Percentiles rank a stretch among this genome's conserved stretches.
These are phyloP conservation scores for Willisornis vidua DNA, from an alignment of 2,113 vertebrate species.

Conservation along the genomic window DNA sequence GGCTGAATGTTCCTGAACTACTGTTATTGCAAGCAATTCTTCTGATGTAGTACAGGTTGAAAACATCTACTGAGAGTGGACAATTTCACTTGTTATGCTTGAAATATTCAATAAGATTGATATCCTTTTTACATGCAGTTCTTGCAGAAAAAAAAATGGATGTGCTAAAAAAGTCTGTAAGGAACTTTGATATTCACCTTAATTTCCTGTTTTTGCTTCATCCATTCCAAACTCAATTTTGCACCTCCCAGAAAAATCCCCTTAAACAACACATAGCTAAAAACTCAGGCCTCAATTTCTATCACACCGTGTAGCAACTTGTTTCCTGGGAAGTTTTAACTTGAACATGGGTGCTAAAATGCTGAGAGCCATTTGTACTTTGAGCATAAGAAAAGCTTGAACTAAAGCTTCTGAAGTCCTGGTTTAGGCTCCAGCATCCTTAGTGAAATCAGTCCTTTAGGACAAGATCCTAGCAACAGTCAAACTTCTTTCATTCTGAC, in stretches of 20 bases:
- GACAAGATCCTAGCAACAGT: neutral
- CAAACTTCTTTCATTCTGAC: neutral
- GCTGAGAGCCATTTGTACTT: rapidly evolving
- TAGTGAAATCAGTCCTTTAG: neutral
- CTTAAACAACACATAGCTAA: neutral
- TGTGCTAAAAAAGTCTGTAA: neutral
- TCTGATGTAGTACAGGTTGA: neutral
- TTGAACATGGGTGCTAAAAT: neutral
- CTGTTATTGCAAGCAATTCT: neutral
- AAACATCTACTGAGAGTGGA: neutral
- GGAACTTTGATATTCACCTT: neutral
- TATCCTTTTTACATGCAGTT: neutral
- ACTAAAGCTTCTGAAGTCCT: neutral
- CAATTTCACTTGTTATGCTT: neutral
- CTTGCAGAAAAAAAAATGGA: neutral
- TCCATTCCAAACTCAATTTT: neutral
- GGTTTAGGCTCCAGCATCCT: neutral
- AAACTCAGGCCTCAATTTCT: neutral
- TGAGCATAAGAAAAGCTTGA: neutral
- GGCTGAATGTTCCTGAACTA: neutral
- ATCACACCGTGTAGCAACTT: neutral
- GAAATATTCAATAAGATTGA: neutral
- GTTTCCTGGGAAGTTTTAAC: neutral
- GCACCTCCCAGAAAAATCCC: neutral
- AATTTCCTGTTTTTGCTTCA: neutral